Percentiles rank a stretch among this genome's conserved stretches.
phyloP scores from a whole-genome alignment of 2,888 invertebrate genomes.

The Strigamia maritima region DNA sequence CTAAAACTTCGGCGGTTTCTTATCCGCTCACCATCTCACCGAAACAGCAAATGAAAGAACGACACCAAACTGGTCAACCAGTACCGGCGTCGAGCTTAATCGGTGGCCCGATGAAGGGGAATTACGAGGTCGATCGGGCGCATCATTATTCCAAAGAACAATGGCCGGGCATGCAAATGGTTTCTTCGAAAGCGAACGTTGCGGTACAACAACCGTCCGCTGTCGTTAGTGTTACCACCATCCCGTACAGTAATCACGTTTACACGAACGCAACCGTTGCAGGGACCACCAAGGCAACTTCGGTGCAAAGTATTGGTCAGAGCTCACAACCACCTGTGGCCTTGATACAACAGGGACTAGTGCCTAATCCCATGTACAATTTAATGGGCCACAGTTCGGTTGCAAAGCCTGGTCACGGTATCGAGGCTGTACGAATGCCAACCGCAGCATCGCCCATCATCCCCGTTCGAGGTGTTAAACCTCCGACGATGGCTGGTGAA shows the following conservation, averaged over 20 bases:
- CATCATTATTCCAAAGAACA: neutral
- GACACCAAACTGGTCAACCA: constrained; percentile 35
- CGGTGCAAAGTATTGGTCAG: constrained; percentile 16
- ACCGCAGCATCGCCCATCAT: neutral
- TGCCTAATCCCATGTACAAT: constrained; percentile 53
- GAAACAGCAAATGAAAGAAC: constrained; percentile 43
- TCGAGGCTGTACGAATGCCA: neutral
- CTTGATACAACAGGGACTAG: constrained; percentile 52
- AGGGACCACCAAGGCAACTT: constrained; percentile 17
- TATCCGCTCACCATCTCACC: constrained; percentile 40
- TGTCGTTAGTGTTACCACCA: constrained; percentile 34
- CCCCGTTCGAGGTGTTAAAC: neutral
- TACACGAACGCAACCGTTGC: constrained; percentile 36
- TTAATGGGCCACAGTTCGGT: constrained; percentile 20
- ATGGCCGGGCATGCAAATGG: neutral
- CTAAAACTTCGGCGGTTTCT: neutral
- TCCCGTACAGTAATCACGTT: constrained; percentile 37
- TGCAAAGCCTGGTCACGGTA: neutral
- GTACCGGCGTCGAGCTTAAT: neutral
- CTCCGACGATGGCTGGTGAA: neutral
- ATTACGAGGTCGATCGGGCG: neutral
- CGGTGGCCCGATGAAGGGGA: neutral
- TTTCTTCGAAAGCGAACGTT: neutral
- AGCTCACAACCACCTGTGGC: constrained; percentile 9
- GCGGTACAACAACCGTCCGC: neutral